Percentiles rank a stretch among this genome's conserved stretches.
These are phyloP conservation scores for Callimorpha dominula DNA, from an alignment of 2,888 invertebrate genomes.

Conservation along the genomic window DNA sequence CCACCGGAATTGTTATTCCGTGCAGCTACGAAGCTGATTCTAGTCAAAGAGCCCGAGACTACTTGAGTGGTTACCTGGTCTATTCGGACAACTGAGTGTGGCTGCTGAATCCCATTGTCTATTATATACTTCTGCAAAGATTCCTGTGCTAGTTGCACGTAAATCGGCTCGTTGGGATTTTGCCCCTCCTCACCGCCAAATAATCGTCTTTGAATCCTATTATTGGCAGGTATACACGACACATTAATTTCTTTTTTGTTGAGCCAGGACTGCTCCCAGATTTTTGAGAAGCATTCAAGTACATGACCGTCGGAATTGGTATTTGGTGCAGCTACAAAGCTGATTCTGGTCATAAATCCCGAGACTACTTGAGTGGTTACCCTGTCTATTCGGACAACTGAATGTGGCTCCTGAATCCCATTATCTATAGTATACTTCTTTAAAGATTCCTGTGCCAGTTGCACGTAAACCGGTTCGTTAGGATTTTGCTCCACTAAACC, in stretches of 20 bases:
- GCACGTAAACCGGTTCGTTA: conserved; percentile 43
- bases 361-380: conserved; percentile 48
- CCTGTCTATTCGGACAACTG: conserved; percentile 33
- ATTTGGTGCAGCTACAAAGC: conserved; percentile 34
- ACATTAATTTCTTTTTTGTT: conserved; percentile 30
- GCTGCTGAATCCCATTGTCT: too few species aligned
- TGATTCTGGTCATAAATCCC: conserved; percentile 37
- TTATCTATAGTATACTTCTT: conserved; percentile 43
- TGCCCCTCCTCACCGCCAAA: too few species aligned
- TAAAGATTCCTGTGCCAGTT: conserved; percentile 53
- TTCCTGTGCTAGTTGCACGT: too few species aligned
- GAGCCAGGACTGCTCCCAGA: conserved; percentile 54
- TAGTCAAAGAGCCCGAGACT: too few species aligned
- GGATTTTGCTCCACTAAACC: conserved; percentile 15
- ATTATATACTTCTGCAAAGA: too few species aligned
- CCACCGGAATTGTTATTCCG: too few species aligned
- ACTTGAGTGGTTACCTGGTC: too few species aligned
- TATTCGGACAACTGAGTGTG: too few species aligned
- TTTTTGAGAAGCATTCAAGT: conserved; percentile 51
- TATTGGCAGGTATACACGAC: too few species aligned
- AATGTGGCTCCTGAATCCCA: conserved; percentile 27
- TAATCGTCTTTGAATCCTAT: too few species aligned
- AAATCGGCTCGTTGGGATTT: too few species aligned
- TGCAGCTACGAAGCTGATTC: too few species aligned
- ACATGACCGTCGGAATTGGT: background rate